A percentile compares a stretch with the other conserved stretches of the same genome.
Conservation (phyloP, 2,113 vertebrate genomes). For the Colinus virginianus region DNA sequence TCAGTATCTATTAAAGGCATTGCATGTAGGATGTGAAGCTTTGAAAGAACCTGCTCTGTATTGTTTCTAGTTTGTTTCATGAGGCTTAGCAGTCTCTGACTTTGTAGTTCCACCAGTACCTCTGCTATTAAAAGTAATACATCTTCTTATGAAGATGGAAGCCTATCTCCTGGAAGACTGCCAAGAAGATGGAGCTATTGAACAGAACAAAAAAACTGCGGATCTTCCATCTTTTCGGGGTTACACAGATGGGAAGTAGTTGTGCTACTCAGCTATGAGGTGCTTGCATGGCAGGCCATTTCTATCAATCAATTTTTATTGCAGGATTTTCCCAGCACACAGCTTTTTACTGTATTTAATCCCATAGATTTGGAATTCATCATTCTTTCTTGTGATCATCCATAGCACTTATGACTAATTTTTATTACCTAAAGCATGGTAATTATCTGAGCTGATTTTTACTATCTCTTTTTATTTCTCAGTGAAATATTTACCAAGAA, state of each 20-base stretch:
- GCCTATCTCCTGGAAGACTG: background rate
- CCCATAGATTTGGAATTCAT: background rate
- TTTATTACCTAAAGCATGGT: background rate
- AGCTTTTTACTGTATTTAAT: background rate
- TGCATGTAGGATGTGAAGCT: background rate
- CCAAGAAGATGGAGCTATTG: background rate
- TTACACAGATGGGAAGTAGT: background rate
- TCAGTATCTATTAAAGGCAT: background rate
- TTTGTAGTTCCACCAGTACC: background rate
- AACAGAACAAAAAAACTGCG: background rate
- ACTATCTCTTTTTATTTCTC: constrained; percentile 54
- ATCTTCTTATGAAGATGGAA: background rate
- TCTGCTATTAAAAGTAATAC: background rate
- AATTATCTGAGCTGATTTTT: background rate
- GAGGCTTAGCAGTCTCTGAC: background rate
- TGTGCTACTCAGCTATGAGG: background rate
- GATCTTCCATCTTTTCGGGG: background rate
- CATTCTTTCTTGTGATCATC: background rate
- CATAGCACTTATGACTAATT: background rate
- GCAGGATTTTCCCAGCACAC: background rate
- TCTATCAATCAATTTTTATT: background rate
- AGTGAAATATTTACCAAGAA: constrained; percentile 35
- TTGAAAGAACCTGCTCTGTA: background rate
- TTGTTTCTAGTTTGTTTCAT: background rate
- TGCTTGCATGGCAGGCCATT: background rate